Percentiles rank a stretch among this genome's conserved stretches.
phyloP scores from a whole-genome alignment of 2,888 invertebrate species.

The Tachystola acroxantha region DNA sequence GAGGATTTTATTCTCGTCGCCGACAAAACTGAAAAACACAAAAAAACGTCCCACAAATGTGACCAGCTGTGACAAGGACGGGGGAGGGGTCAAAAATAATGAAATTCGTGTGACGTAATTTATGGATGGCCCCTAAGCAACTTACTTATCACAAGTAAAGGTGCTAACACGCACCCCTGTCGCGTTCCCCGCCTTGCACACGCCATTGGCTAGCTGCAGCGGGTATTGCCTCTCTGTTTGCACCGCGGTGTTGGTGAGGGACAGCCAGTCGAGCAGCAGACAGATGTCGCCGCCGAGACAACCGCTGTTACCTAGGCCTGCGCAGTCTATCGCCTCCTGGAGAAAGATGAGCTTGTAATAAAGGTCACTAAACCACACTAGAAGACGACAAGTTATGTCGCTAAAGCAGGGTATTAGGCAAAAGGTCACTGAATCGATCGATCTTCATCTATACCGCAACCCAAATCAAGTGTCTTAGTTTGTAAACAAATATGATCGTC shows the following conservation, averaged over 20 bases:
- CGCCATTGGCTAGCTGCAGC: conserved; percentile 63
- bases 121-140: no score
- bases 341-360: no score
- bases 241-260: conserved; percentile 73
- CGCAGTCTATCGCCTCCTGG: conserved; percentile 88
- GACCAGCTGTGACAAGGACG: no score
- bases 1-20: conserved; percentile 80
- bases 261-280: conserved; percentile 85
- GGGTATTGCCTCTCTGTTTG: conserved; percentile 81
- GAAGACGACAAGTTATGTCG: no score
- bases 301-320: conserved; percentile 83
- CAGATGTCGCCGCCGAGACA: conserved; percentile 91
- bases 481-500: no score
- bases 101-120: no score
- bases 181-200: conserved; percentile 57
- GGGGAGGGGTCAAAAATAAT: no score
- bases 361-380: no score
- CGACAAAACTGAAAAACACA: conserved; percentile 80
- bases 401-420: no score
- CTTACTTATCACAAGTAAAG: conserved; percentile 84
- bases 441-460: no score
- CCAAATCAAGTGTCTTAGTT: no score
- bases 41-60: neutral
- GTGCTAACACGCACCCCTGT: conserved; percentile 68
- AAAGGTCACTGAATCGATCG: no score